Conservation (phyloP, 2,113 vertebrate genomes). For the Gasterosteus aculeatus region DNA sequence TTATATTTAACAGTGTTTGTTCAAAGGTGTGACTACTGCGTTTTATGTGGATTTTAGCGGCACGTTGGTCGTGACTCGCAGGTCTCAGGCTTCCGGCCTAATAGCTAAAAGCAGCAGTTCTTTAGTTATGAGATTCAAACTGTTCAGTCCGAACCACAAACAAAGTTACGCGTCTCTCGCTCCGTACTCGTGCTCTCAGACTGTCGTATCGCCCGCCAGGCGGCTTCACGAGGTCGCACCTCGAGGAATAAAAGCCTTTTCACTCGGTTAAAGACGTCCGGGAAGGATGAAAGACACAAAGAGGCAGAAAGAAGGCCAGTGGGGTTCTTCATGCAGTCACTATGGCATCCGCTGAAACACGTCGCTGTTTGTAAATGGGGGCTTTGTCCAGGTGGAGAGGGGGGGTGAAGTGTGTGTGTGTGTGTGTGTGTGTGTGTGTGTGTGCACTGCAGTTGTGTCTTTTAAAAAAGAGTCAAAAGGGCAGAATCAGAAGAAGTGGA, state of each 20-base stretch:
- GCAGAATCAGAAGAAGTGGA: background rate
- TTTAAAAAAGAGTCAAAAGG: constrained; percentile 14
- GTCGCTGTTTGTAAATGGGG: constrained; percentile 4
- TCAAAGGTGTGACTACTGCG: background rate
- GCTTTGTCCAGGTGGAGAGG: background rate
- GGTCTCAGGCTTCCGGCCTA: background rate
- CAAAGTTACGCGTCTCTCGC: constrained; percentile 22
- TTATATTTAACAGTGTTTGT: background rate
- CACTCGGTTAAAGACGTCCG: constrained; percentile 26
- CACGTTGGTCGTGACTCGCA: background rate
- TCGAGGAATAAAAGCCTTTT: constrained; percentile 24
- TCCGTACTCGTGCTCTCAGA: constrained; percentile 32
- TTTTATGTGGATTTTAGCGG: constrained; percentile 8
- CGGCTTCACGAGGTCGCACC: constrained; percentile 25
- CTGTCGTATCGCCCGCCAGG: constrained; percentile 13
- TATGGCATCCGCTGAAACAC: constrained; percentile 45
- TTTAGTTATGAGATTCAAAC: background rate
- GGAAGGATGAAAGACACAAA: constrained; percentile 27
- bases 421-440: constrained; percentile 18
- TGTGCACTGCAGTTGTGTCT: background rate
- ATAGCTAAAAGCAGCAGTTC: too few species aligned
- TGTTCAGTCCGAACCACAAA: background rate
- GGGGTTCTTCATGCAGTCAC: constrained; percentile 34
- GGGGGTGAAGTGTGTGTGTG: constrained; percentile 3
- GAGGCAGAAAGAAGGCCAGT: constrained; percentile 6